Evolutionary conservation across 92 coral and sea anemone genomes (phyloP).

Genomic region (Isaurus tuberculatus): DNA sequence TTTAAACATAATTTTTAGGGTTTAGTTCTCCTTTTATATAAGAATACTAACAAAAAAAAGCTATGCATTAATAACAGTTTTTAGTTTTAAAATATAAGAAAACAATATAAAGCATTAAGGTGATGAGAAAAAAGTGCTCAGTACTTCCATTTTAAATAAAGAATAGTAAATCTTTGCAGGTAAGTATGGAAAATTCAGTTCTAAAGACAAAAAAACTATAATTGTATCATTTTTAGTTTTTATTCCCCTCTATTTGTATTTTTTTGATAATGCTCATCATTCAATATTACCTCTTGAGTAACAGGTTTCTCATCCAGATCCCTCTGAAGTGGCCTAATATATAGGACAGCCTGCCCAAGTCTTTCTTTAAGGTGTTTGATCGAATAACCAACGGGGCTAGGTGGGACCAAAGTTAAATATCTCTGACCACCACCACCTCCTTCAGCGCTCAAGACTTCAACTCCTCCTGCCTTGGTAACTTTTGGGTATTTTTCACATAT

Average conservation of each 20-base stretch:
- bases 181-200: background rate
- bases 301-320: conserved; percentile 57
- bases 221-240: background rate
- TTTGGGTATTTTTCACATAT: conserved; percentile 1
- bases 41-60: no score
- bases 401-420: conserved; percentile 28
- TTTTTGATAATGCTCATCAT: background rate
- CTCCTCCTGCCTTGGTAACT: background rate
- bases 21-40: no score
- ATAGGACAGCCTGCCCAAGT: conserved; percentile 59
- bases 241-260: background rate
- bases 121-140: background rate
- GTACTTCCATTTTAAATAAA: background rate
- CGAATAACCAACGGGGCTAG: conserved; percentile 59
- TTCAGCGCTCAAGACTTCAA: conserved; percentile 61
- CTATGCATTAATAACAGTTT: background rate
- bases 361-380: conserved; percentile 58
- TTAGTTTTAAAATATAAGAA: background rate
- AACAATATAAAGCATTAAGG: background rate
- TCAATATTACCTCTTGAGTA: background rate
- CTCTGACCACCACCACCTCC: conserved; percentile 71
- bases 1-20: no score
- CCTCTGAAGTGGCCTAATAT: conserved; percentile 61
- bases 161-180: background rate
- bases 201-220: background rate